Base-by-base conservation (phyloP, 2,113 vertebrate genomes). In the Jaculus jaculus region DNA sequence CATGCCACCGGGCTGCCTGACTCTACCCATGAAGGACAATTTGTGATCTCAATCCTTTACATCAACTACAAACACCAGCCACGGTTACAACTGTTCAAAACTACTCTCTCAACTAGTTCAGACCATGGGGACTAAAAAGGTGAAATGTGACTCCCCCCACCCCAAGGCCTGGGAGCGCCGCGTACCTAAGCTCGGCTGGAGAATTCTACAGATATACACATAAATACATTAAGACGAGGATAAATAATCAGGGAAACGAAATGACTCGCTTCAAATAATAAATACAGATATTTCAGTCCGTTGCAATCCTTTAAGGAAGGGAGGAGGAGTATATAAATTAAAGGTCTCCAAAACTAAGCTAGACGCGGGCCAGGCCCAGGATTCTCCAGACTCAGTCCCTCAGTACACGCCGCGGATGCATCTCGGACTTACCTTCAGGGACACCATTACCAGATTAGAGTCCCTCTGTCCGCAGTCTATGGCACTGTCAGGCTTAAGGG, bases 191-290 rank as follows among this genome's bases (percentile, higher is more conserved):
- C 95, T 97, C 34, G 97, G 98, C 98, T 98, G 98, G 98, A 98
- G 98, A 98, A 98, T 95, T 98, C 98, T 99, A 99, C 98, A 98
- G 97, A 98, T 98, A 98, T 98, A 97, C 98, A 98, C 98, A 99
- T 99, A 99, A 99, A 99, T 99, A 99, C 99, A 98, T 98, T 98
- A 98, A 98, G 98, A 98, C 98, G 97, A 99, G 98, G 99, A 99
- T 99, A 99, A 99, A 99, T 99, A 99, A 99, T 99, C 98, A 98
- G 98, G 98, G 98, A 98, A 99, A 99, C 98, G 99, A 99, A 98
- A 98, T 96, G 97, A 98, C 96, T 98, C 97, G 98, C 98, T 98
- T 98, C 98, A 99, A 99, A 99, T 99, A 99, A 99, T 99, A 99
- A 99, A 99, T 99, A 99, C 98, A 95, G 98, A 97, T 98, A 47